Conservation (phyloP, 2,797 vertebrate species). For the Acropternis orthonyx region DNA sequence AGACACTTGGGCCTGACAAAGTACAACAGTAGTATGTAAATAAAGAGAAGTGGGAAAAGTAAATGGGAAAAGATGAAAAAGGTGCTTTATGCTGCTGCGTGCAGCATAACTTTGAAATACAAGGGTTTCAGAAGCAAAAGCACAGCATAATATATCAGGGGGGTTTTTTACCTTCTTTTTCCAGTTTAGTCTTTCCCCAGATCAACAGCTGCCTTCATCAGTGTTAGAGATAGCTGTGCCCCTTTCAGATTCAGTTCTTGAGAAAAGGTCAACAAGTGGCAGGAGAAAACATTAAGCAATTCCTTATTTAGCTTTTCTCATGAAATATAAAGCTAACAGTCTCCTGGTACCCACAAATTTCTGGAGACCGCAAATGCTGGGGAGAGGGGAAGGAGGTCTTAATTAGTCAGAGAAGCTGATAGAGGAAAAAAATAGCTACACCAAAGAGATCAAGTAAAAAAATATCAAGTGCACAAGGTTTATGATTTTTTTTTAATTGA, state of each 20-base stretch:
- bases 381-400: not conserved
- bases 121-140: not conserved
- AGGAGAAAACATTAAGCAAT: not conserved
- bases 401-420: not conserved
- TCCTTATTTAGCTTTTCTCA: not conserved
- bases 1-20: not conserved
- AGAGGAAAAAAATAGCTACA: not conserved
- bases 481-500: not conserved
- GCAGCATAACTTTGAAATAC: conserved; percentile 5
- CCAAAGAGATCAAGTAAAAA: not conserved
- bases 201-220: not conserved
- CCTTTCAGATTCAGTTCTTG: not conserved
- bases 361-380: not conserved
- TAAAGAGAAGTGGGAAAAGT: not conserved
- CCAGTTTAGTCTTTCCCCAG: not conserved
- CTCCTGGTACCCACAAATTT: not conserved
- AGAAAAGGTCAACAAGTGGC: not conserved
- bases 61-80: not conserved
- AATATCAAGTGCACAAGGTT: not conserved
- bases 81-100: not conserved
- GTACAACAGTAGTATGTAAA: not conserved
- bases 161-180: not conserved
- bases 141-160: not conserved
- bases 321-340: not conserved
- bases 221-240: not conserved